These are phyloP conservation scores for Parauchenoglanis ngamensis DNA, from an alignment of 2,797 vertebrate species.

Conservation along the genomic window DNA sequence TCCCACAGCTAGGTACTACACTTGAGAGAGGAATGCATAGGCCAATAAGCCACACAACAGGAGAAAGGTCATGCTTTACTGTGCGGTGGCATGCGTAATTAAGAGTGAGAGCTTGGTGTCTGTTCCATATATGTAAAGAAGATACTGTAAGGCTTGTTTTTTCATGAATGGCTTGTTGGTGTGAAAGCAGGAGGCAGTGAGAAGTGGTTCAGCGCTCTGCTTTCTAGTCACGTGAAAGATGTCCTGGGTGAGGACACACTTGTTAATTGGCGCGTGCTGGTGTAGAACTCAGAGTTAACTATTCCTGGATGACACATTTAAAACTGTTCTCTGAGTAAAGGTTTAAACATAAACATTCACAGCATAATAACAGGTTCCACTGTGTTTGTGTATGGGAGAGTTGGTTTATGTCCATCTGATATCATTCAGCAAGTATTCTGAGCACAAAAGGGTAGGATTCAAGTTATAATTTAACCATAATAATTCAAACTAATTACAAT, in stretches of 20 bases:
- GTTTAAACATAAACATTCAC: slow-evolving; percentile 48
- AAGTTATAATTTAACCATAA: not conserved
- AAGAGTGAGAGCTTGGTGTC: not conserved
- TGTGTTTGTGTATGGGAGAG: not conserved
- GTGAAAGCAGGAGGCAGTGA: slow-evolving; percentile 35
- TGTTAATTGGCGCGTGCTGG: slow-evolving; percentile 24
- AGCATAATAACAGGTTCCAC: not conserved
- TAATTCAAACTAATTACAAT: too few relatives aligned
- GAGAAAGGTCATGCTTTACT: slow-evolving; percentile 31
- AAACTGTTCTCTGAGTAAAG: slow-evolving; percentile 54
- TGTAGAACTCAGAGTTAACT: slow-evolving; percentile 38
- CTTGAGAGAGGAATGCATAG: slow-evolving; percentile 5
- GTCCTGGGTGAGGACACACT: not conserved
- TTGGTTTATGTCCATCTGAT: not conserved
- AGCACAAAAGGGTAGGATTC: not conserved
- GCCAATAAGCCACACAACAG: slow-evolving; percentile 10
- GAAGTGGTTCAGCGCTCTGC: not conserved
- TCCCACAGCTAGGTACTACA: slow-evolving; percentile 42
- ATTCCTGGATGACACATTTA: slow-evolving; percentile 65
- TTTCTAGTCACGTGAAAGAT: not conserved
- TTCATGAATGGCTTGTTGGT: slow-evolving; percentile 29
- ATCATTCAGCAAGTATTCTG: not conserved
- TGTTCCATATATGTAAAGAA: slow-evolving; percentile 12
- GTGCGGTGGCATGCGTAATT: slow-evolving; percentile 19
- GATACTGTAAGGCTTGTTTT: slow-evolving; percentile 11